A percentile compares a stretch with the other conserved stretches of the same genome.
phyloP scores from a whole-genome alignment of 2,797 vertebrate species.

The Melanotaenia maccullochi region DNA sequence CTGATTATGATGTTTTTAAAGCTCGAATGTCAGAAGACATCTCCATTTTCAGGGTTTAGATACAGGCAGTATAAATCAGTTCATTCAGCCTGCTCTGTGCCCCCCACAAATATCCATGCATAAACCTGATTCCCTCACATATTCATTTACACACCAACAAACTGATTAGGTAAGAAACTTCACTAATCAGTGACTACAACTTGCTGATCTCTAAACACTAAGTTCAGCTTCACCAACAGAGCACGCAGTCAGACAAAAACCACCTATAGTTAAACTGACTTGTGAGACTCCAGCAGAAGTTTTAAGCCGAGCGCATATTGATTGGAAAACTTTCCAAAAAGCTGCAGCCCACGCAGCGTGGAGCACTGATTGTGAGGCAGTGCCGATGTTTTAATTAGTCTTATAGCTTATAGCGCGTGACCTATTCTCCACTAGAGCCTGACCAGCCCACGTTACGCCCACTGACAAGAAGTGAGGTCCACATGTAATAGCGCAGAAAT shows the following conservation, averaged over 20 bases:
- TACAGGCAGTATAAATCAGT: constrained; percentile 10
- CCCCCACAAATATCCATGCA: constrained; percentile 36
- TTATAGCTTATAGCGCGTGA: constrained; percentile 26
- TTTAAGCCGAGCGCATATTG: constrained; percentile 43
- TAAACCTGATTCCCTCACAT: constrained; percentile 39
- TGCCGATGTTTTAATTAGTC: constrained; percentile 66
- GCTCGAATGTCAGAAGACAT: constrained; percentile 8
- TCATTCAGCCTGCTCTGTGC: constrained; percentile 12
- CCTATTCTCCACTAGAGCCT: constrained; percentile 44
- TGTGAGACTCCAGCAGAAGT: constrained; percentile 50
- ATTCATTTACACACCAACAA: constrained; percentile 6
- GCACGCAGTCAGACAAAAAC: constrained; percentile 39
- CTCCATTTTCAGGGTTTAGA: neutral
- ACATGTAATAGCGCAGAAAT: constrained; percentile 17
- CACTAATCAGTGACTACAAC: constrained; percentile 44
- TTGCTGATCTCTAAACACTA: constrained; percentile 46
- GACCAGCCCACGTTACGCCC: constrained; percentile 37
- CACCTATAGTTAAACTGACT: constrained; percentile 60
- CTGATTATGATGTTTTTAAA: neutral
- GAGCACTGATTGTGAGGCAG: constrained; percentile 31
- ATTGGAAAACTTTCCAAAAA: constrained; percentile 57
- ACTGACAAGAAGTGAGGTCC: constrained; percentile 52
- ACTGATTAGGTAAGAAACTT: constrained; percentile 34
- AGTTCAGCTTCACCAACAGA: constrained; percentile 39
- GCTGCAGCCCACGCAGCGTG: constrained; percentile 60